phyloP scores from a whole-genome alignment of 2,888 invertebrate species.

The Acanthopleura granulata region DNA sequence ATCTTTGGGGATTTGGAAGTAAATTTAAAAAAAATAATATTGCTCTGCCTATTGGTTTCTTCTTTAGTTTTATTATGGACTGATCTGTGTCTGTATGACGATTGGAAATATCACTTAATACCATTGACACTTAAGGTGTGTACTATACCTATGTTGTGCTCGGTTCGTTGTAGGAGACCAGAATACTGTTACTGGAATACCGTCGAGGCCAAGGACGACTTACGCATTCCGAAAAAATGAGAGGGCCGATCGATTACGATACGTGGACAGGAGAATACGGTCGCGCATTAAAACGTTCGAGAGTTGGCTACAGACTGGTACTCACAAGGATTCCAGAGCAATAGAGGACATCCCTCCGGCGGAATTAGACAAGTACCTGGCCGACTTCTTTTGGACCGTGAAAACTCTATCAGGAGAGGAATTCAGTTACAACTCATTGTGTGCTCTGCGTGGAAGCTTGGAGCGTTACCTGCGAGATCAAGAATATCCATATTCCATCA shows the following conservation, averaged over 20 bases:
- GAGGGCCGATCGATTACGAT: not conserved
- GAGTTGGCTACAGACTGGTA: not conserved
- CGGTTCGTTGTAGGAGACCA: too few species aligned
- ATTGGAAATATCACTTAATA: too few species aligned
- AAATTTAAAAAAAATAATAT: too few species aligned
- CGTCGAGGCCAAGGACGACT: not conserved
- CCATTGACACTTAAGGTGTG: too few species aligned
- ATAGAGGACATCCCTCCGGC: conserved; percentile 8
- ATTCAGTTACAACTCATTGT: not conserved
- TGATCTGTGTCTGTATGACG: too few species aligned
- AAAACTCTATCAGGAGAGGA: not conserved
- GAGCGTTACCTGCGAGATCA: not conserved
- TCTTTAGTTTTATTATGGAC: too few species aligned
- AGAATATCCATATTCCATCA: conserved; percentile 2
- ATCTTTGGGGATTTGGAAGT: too few species aligned
- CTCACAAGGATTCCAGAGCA: not conserved
- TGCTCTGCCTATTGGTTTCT: too few species aligned
- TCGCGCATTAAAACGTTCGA: not conserved
- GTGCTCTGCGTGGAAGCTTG: not conserved
- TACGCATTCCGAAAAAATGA: not conserved
- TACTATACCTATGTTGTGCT: too few species aligned
- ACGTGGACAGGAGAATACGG: not conserved
- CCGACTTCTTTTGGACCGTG: not conserved
- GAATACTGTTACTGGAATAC: too few species aligned
- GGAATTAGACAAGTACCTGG: conserved; percentile 2